Evolutionary conservation across 2,113 vertebrate genomes (phyloP).

Genomic region (Tragulus kanchil): DNA sequence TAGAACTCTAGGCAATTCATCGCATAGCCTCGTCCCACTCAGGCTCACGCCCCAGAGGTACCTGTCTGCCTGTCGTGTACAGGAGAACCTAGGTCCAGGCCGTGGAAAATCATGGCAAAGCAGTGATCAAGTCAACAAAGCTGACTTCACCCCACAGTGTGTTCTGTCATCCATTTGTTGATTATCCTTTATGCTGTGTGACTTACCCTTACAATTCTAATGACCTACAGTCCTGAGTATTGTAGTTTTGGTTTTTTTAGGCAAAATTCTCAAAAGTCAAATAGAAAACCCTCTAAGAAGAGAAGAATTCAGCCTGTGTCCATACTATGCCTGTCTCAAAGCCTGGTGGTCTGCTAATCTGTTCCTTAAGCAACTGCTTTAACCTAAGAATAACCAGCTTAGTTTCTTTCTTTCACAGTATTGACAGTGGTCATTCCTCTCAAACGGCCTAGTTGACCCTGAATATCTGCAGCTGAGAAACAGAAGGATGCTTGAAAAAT

Average conservation of each 20-base stretch:
- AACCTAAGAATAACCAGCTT: conserved; percentile 18
- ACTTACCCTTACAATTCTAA: conserved; percentile 32
- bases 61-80: not conserved
- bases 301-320: not conserved
- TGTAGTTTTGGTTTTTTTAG: not conserved
- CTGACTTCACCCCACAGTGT: not conserved
- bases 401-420: not conserved
- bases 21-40: conserved; percentile 18
- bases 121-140: conserved; percentile 37
- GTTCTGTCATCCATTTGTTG: not conserved
- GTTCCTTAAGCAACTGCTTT: conserved; percentile 13
- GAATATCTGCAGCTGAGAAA: not conserved
- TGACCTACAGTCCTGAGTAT: not conserved
- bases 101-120: conserved; percentile 45
- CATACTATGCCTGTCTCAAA: not conserved
- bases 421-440: not conserved
- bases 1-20: conserved; percentile 43
- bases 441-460: not conserved
- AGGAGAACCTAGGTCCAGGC: not conserved
- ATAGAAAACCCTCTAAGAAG: not conserved
- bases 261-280: conserved; percentile 31
- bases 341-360: not conserved
- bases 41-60: not conserved
- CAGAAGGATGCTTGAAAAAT: not conserved
- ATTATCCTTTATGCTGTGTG: not conserved